phyloP scores from a whole-genome alignment of 2,797 vertebrate genomes.

The Harpagifer antarcticus region DNA sequence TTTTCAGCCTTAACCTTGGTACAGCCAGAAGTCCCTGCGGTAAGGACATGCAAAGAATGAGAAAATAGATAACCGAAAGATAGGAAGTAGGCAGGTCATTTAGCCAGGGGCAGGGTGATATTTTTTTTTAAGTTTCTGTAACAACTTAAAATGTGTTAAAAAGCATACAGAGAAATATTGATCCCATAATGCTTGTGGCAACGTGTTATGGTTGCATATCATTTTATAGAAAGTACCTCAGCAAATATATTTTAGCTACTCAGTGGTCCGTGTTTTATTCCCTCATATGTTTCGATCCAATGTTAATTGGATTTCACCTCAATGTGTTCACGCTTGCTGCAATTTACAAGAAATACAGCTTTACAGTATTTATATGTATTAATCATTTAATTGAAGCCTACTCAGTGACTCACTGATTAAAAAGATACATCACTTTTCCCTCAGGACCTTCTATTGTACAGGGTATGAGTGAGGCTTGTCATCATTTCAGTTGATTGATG shows the following conservation, averaged over 20 bases:
- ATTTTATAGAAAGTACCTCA: too few relatives aligned
- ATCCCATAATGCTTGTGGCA: slow-evolving; percentile 10
- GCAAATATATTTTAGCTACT: not conserved
- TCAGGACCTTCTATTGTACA: not conserved
- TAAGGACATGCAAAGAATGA: slow-evolving; percentile 48
- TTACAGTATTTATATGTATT: slow-evolving; percentile 5
- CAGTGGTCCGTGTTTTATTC: slow-evolving; percentile 5
- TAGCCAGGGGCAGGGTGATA: slow-evolving; percentile 40
- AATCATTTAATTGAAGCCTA: not conserved
- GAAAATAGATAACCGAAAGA: slow-evolving; percentile 37
- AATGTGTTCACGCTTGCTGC: not conserved
- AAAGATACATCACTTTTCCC: not conserved
- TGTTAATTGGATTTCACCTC: slow-evolving; percentile 1
- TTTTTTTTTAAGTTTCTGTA: slow-evolving; percentile 5
- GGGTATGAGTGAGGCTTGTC: not conserved
- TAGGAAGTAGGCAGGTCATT: slow-evolving; percentile 33
- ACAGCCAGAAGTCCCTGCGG: slow-evolving; percentile 23
- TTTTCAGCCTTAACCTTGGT: slow-evolving; percentile 41
- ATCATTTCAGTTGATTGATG: slow-evolving; percentile 6
- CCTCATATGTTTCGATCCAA: slow-evolving; percentile 11
- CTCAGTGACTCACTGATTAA: not conserved
- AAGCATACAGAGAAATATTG: slow-evolving; percentile 8
- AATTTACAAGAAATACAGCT: slow-evolving; percentile 19
- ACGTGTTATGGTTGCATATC: slow-evolving; percentile 6
- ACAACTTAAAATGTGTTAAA: not conserved